These are phyloP conservation scores for Nipponacmea schrenckii DNA, from an alignment of 2,888 invertebrate species.

Conservation along the genomic window DNA sequence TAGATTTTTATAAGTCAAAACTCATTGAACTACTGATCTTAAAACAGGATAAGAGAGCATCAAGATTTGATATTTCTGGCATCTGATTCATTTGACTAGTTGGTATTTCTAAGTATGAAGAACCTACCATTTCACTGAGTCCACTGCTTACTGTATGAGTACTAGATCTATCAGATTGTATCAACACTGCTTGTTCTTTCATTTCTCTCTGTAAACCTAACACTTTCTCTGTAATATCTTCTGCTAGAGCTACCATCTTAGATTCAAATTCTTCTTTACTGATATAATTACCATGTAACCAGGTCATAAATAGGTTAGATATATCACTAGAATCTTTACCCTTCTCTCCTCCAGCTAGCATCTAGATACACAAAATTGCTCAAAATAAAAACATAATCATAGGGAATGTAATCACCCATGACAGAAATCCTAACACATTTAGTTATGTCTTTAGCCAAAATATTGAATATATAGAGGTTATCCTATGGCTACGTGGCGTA, in stretches of 20 bases:
- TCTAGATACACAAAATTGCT: constrained; percentile 24
- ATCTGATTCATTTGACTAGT: too few relatives aligned
- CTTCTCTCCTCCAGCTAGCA: constrained; percentile 41
- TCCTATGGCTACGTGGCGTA: too few relatives aligned
- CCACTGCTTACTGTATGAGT: constrained; percentile 3
- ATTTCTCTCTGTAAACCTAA: constrained; percentile 15
- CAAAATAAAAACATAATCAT: too few relatives aligned
- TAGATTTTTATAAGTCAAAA: too few relatives aligned
- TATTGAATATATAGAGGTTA: too few relatives aligned
- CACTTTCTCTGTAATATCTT: constrained; percentile 44
- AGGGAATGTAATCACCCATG: too few relatives aligned
- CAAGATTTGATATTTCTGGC: too few relatives aligned
- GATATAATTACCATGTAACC: constrained; percentile 49
- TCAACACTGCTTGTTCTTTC: constrained; percentile 23
- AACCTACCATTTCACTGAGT: constrained; percentile 36
- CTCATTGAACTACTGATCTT: too few relatives aligned
- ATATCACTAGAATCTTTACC: constrained; percentile 33
- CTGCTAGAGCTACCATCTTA: constrained; percentile 39
- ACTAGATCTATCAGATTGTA: constrained; percentile 16
- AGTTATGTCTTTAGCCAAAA: too few relatives aligned
- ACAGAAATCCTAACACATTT: too few relatives aligned
- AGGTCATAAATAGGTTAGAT: constrained; percentile 34
- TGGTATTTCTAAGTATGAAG: too few relatives aligned
- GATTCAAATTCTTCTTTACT: constrained; percentile 44
- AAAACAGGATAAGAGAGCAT: too few relatives aligned